Base-by-base conservation (phyloP, 2,797 vertebrate genomes). In the Poecilia velifera region DNA sequence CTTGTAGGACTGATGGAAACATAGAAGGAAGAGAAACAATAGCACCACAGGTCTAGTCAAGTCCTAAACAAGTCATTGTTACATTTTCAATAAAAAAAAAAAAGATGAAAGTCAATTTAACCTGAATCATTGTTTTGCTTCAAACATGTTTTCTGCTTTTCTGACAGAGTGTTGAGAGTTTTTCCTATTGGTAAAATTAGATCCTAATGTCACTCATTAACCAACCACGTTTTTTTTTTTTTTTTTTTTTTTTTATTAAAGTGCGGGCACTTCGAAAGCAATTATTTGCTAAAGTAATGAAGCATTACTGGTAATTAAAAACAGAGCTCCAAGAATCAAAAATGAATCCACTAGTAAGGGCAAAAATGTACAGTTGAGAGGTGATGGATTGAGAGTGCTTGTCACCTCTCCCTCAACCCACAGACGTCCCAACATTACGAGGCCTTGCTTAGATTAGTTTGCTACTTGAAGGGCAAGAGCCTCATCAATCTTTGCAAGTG, bases 71-170 rank as follows among this genome's bases (percentile, higher is more conserved):
- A 89, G 88, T 70, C 91, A 90, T 89, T 89, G 83, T 93, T 78
- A 86, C 84, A 92, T 94, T 94, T 91, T 71, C 87, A 92, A 87
- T 73, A 90, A 82, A 94, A 93, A 39, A 34, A 39, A 39, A 39
- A 93, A 83, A 80, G 91, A 84, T 94, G 96, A 97, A 97, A 96
- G 92, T 93, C 94, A 95, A 95, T 96, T 96, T 93, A 94, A 92
- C 89, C 95, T 96, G 96, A 97, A 96, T 94, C 95, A 95, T 93
- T 95, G 93, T 95, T 96, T 92, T 90, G 93, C 90, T 90, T 83
- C 71, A 41, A 76, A 47, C 76, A 80, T 62, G 10, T 57, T 16
- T 80, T 25, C 6, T 20, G 5, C 73, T 66, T 46, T 74, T 68
- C 53, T 36, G 49, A 46, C 82, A 20, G 90, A 79, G 59, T 77